Base-by-base conservation (phyloP, 2,888 invertebrate species). In the Hirudinaria manillensis region DNA sequence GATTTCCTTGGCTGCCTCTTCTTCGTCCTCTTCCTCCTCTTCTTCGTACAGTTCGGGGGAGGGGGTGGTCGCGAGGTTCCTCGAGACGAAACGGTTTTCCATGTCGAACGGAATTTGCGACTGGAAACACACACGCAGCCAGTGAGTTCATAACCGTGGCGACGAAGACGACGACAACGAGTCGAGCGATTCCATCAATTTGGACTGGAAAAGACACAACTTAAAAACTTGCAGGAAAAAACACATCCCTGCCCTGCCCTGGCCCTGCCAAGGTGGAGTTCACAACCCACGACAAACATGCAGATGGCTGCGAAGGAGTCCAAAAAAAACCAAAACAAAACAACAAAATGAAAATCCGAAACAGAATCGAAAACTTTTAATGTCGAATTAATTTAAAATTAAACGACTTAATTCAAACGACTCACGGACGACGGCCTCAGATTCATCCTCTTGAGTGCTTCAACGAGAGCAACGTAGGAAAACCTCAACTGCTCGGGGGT, bases 401-500 rank as follows among this genome's bases (percentile, higher is more conserved):
- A 53, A 61, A 24, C 56, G 13, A 56, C 13, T 3, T 24, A 56
- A 7, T 3, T 21, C 56, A 56, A 27, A 56, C 21, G 3, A 61
- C 61, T 29, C 45, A 45, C 45, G 16, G 45, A 45, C 16, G 13
- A 10, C 16, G 45, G 13, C 45, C 1, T 61, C 53, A 72, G 29
- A 16, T 55, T 72, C n/a, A 55, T 1, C 21, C 27, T 55, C n/a
- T 29, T 72, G 24, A 72, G 53, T 27, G 76, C 77, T 55, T 77
- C 78, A 27, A 78, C 74, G 45, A 78, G 73, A 53, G 77, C 77
- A 38, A 72, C 68, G 68, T 78, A 97, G 51, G 93, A 94, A 88
- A 97, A 97, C 79, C 92, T 89, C 77, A 97, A 87, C 87, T 97
- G 97, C 84, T 95, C 95, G 0, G 92, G 89, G 0, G 96, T 95